Base-by-base conservation (phyloP, 1,140 invertebrate genomes). In the Drusus annulatus region DNA sequence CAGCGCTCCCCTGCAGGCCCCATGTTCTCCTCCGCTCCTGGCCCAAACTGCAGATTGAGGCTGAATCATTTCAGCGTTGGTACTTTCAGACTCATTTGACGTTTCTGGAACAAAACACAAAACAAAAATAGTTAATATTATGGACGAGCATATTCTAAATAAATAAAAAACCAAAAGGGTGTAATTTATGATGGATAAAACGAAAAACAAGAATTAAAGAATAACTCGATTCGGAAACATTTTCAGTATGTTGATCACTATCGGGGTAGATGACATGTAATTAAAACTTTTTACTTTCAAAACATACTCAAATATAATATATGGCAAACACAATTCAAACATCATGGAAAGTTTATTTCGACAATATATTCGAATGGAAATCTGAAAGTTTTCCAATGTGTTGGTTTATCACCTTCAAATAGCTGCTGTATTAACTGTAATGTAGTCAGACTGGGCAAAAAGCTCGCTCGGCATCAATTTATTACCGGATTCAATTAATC, bases 401-500 rank as follows among this genome's bases (percentile, higher is more conserved):
- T 60, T 13, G 15, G 56, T 58, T n/a, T 60, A 75, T 58, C 56
- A 75, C 54, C 25, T 58, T 7, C 1, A 25, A 17, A 60, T n/a
- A 54, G 69, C 17, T 17, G 8, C 23, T 31, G 56, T 56, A 75
- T 75, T 75, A 58, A 75, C 16, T 31, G 6, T 75, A 60, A 75
- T 75, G n/a, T 75, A 60, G 45, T 71, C 45, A 31, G 54, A 10
- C 25, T 50, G 73, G 52, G 56, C 54, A 75, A 75, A 75, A 75
- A 58, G 54, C 68, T 10, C 68, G 50, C 56, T 45, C 36, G 54
- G 54, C 52, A 15, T 36, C 73, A 28, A 75, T 75, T 75, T 75
- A 75, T 75, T 75, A 75, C 73, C 56, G 25, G 73, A 75, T 75
- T 75, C 73, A 75, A 75, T 75, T 75, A 75, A 75, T 75, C 73